Conservation (phyloP, 2,113 vertebrate genomes). For the Perca flavescens region DNA sequence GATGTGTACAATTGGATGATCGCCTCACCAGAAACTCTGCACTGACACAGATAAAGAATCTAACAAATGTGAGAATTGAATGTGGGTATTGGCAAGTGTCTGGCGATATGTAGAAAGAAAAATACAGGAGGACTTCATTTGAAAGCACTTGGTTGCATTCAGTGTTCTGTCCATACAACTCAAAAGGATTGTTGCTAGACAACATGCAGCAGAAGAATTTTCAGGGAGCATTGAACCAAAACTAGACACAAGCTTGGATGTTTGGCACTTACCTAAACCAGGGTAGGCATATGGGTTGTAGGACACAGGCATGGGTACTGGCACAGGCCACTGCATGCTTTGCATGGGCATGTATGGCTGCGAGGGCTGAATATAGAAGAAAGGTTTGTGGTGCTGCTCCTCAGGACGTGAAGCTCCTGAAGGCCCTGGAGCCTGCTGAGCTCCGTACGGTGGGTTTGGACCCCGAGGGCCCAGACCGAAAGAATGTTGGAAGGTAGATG, state of each 20-base stretch:
- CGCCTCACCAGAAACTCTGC: too few relatives aligned
- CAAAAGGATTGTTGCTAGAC: not conserved
- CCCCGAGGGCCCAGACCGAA: constrained; percentile 51
- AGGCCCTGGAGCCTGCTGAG: constrained; percentile 33
- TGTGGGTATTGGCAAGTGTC: too few relatives aligned
- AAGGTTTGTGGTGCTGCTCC: constrained; percentile 77
- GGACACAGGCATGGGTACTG: constrained; percentile 70
- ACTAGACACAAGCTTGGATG: not conserved
- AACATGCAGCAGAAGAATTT: not conserved
- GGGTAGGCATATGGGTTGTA: constrained; percentile 81
- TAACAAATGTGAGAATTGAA: too few relatives aligned
- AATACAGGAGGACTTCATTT: too few relatives aligned
- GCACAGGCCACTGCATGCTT: constrained; percentile 81
- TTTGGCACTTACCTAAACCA: constrained; percentile 71
- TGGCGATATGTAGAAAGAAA: too few relatives aligned
- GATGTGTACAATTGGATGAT: too few relatives aligned
- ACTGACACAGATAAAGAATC: too few relatives aligned
- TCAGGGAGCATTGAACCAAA: not conserved
- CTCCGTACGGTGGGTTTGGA: constrained; percentile 41
- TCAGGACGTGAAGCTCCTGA: constrained; percentile 60
- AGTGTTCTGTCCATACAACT: not conserved
- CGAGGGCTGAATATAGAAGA: constrained; percentile 81
- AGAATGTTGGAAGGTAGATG: constrained; percentile 50
- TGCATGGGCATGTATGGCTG: constrained; percentile 82
- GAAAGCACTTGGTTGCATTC: not conserved